Evolutionary conservation across 2,797 vertebrate species (phyloP).

Genomic region (Xiphophorus birchmanni): DNA sequence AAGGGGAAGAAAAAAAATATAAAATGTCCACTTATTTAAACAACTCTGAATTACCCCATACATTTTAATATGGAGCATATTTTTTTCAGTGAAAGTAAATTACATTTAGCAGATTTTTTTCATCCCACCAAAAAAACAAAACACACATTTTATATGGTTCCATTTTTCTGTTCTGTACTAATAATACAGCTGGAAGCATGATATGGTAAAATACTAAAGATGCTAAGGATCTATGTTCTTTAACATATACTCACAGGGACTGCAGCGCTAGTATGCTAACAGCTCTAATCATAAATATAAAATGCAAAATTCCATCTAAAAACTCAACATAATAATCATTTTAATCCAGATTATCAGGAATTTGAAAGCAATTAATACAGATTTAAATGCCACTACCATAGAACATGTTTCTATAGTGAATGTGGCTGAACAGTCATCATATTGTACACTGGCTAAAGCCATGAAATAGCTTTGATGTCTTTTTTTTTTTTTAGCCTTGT

Average conservation of each 20-base stretch:
- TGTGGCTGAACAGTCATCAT: background rate
- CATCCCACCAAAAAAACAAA: background rate
- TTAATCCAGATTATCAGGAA: background rate
- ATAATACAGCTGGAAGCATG: background rate
- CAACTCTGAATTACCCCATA: background rate
- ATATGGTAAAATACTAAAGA: slow-evolving; percentile 1
- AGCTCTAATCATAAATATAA: background rate
- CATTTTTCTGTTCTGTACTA: background rate
- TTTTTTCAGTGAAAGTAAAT: background rate
- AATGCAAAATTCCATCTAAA: background rate
- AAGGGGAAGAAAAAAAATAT: background rate
- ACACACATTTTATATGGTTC: background rate
- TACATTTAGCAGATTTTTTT: background rate
- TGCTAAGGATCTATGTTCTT: background rate
- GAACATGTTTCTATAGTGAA: background rate
- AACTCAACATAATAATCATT: background rate
- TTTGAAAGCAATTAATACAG: background rate
- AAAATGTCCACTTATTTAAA: background rate
- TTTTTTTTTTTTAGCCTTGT: background rate
- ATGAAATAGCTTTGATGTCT: background rate
- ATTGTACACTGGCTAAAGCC: background rate
- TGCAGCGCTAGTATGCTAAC: background rate
- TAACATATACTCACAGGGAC: background rate
- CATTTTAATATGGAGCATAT: background rate
- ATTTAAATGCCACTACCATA: background rate